A percentile compares a stretch with the other conserved stretches of the same genome.
These are phyloP conservation scores for Sterrhoptilus dennistouni DNA, from an alignment of 2,113 vertebrate genomes.

Conservation along the genomic window DNA sequence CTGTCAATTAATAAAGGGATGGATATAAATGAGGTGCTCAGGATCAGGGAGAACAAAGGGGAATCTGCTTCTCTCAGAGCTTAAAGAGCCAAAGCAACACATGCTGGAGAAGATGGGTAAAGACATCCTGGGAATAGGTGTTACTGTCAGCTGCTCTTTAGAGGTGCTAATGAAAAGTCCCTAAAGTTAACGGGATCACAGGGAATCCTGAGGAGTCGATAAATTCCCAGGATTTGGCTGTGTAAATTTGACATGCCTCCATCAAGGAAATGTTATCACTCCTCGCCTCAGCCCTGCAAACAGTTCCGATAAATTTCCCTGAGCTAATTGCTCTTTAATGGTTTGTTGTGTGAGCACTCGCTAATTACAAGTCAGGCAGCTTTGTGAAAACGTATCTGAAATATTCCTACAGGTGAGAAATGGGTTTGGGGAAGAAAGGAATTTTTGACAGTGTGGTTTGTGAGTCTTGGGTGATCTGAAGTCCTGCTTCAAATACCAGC, in stretches of 20 bases:
- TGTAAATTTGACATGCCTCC: not conserved
- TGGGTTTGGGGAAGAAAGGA: not conserved
- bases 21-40: not conserved
- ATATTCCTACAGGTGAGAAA: constrained; percentile 22
- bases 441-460: not conserved
- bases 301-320: not conserved
- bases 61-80: not conserved
- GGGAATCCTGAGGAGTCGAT: not conserved
- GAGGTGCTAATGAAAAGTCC: not conserved
- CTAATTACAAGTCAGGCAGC: not conserved
- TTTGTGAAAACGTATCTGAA: not conserved
- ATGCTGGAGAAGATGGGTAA: not conserved
- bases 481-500: not conserved
- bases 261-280: not conserved
- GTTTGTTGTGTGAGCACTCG: not conserved
- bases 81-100: not conserved
- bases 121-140: not conserved
- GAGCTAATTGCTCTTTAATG: constrained; percentile 46
- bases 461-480: not conserved
- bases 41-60: not conserved
- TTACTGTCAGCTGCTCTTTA: not conserved
- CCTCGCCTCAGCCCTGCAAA: not conserved
- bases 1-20: not conserved
- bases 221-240: not conserved
- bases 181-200: not conserved